Percentiles rank a stretch among this genome's conserved stretches.
phyloP scores from a whole-genome alignment of 1,140 invertebrate species.

The Aphaenogaster rudis region DNA sequence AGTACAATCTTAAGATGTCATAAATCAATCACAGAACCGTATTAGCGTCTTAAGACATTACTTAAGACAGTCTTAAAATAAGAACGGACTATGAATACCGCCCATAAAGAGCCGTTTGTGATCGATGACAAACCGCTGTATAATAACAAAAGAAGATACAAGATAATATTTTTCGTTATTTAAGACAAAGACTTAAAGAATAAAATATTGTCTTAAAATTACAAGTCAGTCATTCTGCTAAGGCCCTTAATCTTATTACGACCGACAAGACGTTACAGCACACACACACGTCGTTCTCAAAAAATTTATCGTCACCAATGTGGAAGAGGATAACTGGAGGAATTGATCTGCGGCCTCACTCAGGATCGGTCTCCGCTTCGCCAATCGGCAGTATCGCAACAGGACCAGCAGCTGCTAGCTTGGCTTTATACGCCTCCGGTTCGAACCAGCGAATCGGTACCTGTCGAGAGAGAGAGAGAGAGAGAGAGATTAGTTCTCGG shows the following conservation, averaged over 20 bases:
- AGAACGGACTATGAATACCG: too few relatives aligned
- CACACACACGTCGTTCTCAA: constrained; percentile 7
- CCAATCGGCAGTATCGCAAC: constrained; percentile 82
- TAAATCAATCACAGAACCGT: too few relatives aligned
- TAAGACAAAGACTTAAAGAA: too few relatives aligned
- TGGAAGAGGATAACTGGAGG: constrained; percentile 1
- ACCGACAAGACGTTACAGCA: constrained; percentile 14
- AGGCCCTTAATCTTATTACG: background rate
- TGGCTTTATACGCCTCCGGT: constrained; percentile 86
- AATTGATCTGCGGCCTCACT: constrained; percentile 72
- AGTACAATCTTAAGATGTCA: too few relatives aligned
- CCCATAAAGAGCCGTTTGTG: too few relatives aligned
- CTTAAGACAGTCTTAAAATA: too few relatives aligned
- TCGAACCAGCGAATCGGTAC: constrained; percentile 87
- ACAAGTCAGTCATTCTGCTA: too few relatives aligned
- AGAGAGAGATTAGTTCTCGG: constrained; percentile 24
- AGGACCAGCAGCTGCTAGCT: constrained; percentile 84
- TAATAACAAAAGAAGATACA: too few relatives aligned
- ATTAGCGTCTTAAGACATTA: too few relatives aligned
- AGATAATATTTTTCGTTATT: too few relatives aligned
- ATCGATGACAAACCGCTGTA: too few relatives aligned
- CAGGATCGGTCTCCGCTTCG: constrained; percentile 83
- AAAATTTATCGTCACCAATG: constrained; percentile 52
- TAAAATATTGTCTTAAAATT: too few relatives aligned
- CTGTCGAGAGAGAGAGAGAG: constrained; percentile 74